Evolutionary conservation across 1,140 invertebrate genomes (phyloP).

Genomic region (Solenopsis invicta): DNA sequence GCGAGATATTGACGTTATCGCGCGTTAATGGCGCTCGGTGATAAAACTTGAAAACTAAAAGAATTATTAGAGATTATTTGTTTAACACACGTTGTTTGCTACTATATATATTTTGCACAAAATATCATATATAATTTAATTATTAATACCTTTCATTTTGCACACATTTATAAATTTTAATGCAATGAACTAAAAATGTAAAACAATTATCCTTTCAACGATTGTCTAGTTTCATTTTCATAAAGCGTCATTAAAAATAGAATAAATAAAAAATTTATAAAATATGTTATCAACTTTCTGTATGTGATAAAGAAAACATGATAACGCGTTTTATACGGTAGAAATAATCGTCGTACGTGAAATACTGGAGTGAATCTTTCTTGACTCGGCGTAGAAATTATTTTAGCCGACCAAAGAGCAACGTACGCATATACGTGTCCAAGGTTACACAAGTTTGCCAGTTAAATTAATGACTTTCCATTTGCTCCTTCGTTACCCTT

Average conservation of each 20-base stretch:
- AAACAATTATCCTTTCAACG: neutral
- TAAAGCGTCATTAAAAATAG: neutral
- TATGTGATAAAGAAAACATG: neutral
- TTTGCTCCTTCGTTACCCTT: constrained; percentile 19
- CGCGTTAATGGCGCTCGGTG: neutral
- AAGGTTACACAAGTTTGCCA: constrained; percentile 15
- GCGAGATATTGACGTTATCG: neutral
- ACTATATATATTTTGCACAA: neutral
- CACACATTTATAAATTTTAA: constrained; percentile 16
- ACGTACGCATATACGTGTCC: neutral
- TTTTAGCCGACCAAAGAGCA: constrained; percentile 6
- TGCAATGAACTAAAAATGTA: neutral
- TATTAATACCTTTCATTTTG: neutral
- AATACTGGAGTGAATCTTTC: neutral
- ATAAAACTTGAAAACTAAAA: neutral
- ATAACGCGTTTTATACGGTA: neutral
- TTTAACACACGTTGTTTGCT: too few relatives aligned
- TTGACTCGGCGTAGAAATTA: constrained; percentile 19
- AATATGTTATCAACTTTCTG: neutral
- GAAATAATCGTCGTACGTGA: constrained; percentile 12
- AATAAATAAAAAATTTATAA: neutral
- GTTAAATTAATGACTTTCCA: constrained; percentile 40
- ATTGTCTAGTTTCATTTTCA: neutral
- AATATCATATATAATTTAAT: neutral
- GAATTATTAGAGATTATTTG: too few relatives aligned